These are phyloP conservation scores for Petrophora chlorosata DNA, from an alignment of 2,888 invertebrate genomes.

Conservation along the genomic window DNA sequence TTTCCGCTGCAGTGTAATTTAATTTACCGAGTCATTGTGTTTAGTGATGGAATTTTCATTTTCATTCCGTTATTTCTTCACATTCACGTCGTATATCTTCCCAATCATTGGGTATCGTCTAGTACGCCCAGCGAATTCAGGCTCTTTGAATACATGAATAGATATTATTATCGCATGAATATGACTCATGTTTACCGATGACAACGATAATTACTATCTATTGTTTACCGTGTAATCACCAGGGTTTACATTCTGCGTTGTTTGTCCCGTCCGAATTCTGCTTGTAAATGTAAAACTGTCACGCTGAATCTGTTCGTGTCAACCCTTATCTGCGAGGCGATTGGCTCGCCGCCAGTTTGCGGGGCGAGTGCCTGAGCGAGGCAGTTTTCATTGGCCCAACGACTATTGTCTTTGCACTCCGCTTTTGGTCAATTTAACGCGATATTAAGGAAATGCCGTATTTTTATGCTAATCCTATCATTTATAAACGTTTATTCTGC, in stretches of 20 bases:
- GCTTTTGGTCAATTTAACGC: conserved; percentile 43
- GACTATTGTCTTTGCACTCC: conserved; percentile 48
- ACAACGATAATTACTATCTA: conserved; percentile 30
- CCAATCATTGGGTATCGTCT: no score
- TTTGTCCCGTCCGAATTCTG: conserved; percentile 36
- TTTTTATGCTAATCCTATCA: conserved; percentile 42
- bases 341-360: conserved; percentile 60
- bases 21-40: neutral
- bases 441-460: conserved; percentile 35
- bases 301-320: conserved; percentile 40
- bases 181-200: conserved; percentile 23
- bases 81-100: no score
- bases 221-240: conserved; percentile 30
- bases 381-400: conserved; percentile 60
- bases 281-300: conserved; percentile 27
- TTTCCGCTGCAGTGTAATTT: conserved; percentile 1
- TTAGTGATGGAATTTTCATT: conserved; percentile 17
- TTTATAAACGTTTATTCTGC: conserved; percentile 35
- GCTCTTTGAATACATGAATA: neutral
- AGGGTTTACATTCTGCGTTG: conserved; percentile 32
- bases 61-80: neutral
- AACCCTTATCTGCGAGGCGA: conserved; percentile 45
- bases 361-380: conserved; percentile 51
- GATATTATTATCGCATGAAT: neutral
- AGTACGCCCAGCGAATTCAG: conserved; percentile 4